Conservation (phyloP, 2,113 vertebrate species). For the Odobenus rosmarus region DNA sequence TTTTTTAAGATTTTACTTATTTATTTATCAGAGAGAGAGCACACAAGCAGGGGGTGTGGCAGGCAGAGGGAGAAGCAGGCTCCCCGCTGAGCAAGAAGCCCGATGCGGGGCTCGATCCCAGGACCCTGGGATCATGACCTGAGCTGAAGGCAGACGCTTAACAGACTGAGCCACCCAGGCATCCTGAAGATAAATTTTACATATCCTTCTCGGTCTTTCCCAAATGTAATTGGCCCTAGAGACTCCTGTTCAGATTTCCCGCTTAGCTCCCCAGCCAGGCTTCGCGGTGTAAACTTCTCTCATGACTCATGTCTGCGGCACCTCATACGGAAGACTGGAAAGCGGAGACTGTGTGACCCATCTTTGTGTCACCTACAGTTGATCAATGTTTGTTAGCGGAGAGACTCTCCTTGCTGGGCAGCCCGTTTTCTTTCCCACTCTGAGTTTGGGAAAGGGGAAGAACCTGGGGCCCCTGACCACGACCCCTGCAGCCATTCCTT, state of each 20-base stretch:
- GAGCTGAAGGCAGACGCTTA: background rate
- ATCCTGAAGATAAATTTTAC: background rate
- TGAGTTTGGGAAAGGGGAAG: background rate
- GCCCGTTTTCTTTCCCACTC: background rate
- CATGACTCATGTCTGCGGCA: background rate
- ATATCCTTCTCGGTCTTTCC: background rate
- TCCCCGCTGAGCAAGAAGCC: background rate
- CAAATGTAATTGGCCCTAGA: background rate
- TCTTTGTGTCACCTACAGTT: background rate
- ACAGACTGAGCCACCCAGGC: background rate
- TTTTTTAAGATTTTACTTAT: too few relatives aligned
- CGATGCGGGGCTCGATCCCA: too few relatives aligned
- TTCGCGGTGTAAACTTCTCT: background rate
- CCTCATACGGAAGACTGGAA: background rate
- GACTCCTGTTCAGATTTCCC: background rate
- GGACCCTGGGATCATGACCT: background rate
- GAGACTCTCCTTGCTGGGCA: background rate
- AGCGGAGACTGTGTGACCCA: background rate
- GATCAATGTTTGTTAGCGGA: background rate
- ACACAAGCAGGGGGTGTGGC: too few relatives aligned
- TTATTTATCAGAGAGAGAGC: too few relatives aligned
- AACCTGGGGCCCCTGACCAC: background rate
- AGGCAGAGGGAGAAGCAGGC: background rate
- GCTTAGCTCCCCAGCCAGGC: too few relatives aligned
- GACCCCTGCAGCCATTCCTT: background rate